These are phyloP conservation scores for Cyclura pinguis DNA, from an alignment of 2,797 vertebrate genomes.

Conservation along the genomic window DNA sequence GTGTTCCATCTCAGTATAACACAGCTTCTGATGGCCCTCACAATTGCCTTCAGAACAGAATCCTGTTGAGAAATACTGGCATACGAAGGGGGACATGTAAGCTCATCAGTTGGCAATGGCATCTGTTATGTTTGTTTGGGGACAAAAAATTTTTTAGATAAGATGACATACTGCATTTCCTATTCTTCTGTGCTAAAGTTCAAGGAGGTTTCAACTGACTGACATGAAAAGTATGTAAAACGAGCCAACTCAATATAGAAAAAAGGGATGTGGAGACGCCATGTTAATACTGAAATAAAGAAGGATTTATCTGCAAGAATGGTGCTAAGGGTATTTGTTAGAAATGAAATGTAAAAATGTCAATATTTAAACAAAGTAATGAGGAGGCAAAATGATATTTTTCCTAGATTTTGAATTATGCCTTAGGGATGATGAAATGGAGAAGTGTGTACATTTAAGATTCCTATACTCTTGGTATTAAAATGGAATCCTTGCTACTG, in stretches of 20 bases:
- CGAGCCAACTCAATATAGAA: conserved; percentile 56
- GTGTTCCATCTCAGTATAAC: neutral
- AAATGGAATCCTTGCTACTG: conserved; percentile 39
- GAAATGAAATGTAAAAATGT: conserved; percentile 39
- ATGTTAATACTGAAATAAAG: conserved; percentile 50
- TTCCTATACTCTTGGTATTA: conserved; percentile 31
- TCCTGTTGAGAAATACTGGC: conserved; percentile 25
- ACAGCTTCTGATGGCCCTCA: neutral
- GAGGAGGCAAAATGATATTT: conserved; percentile 47
- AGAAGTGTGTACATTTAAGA: conserved; percentile 38
- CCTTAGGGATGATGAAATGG: conserved; percentile 37
- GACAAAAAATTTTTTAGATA: conserved; percentile 48
- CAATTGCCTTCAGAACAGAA: neutral
- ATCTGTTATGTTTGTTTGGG: conserved; percentile 4
- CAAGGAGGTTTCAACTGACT: conserved; percentile 50
- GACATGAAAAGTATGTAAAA: conserved; percentile 55
- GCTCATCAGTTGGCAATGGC: neutral
- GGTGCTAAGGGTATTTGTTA: conserved; percentile 50
- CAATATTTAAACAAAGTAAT: conserved; percentile 60
- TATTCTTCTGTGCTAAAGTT: conserved; percentile 49
- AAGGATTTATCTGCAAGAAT: conserved; percentile 44
- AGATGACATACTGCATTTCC: conserved; percentile 36
- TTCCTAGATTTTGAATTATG: conserved; percentile 49
- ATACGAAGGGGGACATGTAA: conserved; percentile 20
- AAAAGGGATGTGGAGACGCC: conserved; percentile 38